These are phyloP conservation scores for Prionailurus bengalensis DNA, from an alignment of 2,113 vertebrate species.

Conservation along the genomic window DNA sequence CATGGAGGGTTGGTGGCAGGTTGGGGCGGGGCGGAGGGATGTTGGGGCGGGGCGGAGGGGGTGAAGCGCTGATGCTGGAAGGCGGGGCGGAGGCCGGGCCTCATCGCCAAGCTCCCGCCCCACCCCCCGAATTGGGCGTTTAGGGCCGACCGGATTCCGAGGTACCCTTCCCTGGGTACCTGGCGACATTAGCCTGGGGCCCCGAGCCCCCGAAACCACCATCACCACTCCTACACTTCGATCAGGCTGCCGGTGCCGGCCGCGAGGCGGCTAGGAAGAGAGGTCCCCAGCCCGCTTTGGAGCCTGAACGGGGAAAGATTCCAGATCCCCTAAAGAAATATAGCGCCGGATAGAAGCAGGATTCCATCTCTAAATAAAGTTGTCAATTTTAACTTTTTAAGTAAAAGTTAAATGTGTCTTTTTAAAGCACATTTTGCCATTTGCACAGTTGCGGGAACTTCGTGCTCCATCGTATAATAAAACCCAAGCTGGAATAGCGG, in stretches of 20 bases:
- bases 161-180: not conserved
- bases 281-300: not conserved
- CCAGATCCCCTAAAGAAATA: not conserved
- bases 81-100: not conserved
- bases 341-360: not conserved
- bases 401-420: not conserved
- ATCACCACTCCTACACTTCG: accelerated
- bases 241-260: accelerated
- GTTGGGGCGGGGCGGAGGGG: not conserved
- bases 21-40: not conserved
- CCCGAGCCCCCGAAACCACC: accelerated
- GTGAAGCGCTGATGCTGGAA: accelerated
- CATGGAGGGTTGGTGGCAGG: not conserved
- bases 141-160: accelerated
- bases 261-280: not conserved
- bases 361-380: conserved; percentile 16
- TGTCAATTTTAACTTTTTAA: not conserved
- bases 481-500: not conserved
- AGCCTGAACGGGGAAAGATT: not conserved
- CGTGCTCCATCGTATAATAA: not conserved
- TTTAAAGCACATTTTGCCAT: not conserved
- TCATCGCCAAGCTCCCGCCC: accelerated
- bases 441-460: not conserved
- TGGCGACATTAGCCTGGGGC: too few species aligned
- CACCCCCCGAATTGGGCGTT: too few species aligned